phyloP scores from a whole-genome alignment of 1,140 invertebrate genomes.

The Drosophila nasuta region DNA sequence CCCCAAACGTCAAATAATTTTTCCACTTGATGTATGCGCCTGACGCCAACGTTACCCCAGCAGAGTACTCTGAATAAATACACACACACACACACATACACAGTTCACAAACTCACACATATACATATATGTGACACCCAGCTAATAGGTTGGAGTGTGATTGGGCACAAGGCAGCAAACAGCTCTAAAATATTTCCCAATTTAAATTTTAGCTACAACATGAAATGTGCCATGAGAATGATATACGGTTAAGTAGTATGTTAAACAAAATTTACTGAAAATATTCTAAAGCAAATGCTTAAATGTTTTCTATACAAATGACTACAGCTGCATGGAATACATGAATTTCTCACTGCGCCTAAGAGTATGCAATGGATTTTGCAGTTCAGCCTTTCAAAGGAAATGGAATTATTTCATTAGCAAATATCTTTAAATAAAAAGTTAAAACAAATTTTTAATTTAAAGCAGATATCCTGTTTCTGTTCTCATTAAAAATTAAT shows the following conservation, averaged over 20 bases:
- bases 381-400: no score
- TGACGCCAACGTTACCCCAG: slow-evolving; percentile 36
- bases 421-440: no score
- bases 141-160: slow-evolving; percentile 4
- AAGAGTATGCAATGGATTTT: no score
- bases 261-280: slow-evolving; percentile 1
- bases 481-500: no score
- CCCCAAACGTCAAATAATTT: slow-evolving; percentile 60
- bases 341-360: no score
- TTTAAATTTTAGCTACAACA: slow-evolving; percentile 23
- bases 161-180: not conserved
- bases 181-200: slow-evolving; percentile 19
- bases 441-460: no score
- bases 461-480: no score
- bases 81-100: slow-evolving; percentile 5
- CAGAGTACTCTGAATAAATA: slow-evolving; percentile 26
- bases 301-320: not conserved
- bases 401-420: no score
- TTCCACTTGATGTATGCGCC: slow-evolving; percentile 61
- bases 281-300: not conserved
- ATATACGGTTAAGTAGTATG: slow-evolving; percentile 1
- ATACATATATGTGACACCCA: not conserved
- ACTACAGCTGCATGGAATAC: no score
- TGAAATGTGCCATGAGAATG: not conserved
- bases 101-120: not conserved